Evolutionary conservation across 2,888 invertebrate species (phyloP).

Genomic region (Fragum sueziense): DNA sequence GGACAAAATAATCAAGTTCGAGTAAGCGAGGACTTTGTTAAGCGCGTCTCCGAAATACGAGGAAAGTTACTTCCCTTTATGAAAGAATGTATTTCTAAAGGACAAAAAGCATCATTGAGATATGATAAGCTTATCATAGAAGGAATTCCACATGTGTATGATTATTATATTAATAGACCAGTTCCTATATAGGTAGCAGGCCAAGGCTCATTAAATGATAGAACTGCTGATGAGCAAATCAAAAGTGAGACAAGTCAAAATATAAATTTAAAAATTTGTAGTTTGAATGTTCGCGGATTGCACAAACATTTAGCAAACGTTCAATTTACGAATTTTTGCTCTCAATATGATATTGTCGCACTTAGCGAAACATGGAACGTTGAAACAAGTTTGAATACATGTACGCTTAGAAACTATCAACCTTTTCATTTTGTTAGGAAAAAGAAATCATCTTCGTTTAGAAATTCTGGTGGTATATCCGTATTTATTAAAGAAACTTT

Average conservation of each 20-base stretch:
- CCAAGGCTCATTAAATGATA: not conserved
- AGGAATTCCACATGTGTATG: not conserved
- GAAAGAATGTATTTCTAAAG: not conserved
- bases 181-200: not conserved
- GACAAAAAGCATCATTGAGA: not conserved
- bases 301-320: not conserved
- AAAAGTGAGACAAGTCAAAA: not conserved
- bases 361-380: not conserved
- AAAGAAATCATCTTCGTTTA: not conserved
- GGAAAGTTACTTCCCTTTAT: constrained; percentile 3
- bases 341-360: not conserved
- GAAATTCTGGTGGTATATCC: not conserved
- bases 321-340: not conserved
- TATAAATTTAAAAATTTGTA: not conserved
- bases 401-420: not conserved
- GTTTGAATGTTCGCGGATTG: not conserved
- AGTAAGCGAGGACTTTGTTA: not conserved
- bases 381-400: not conserved
- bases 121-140: not conserved
- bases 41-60: not conserved
- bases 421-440: not conserved
- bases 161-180: not conserved
- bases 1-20: not conserved
- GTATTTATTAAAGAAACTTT: not conserved
- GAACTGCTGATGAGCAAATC: not conserved